Conservation (phyloP, 1,140 invertebrate genomes). For the Lepidurus packardi region DNA sequence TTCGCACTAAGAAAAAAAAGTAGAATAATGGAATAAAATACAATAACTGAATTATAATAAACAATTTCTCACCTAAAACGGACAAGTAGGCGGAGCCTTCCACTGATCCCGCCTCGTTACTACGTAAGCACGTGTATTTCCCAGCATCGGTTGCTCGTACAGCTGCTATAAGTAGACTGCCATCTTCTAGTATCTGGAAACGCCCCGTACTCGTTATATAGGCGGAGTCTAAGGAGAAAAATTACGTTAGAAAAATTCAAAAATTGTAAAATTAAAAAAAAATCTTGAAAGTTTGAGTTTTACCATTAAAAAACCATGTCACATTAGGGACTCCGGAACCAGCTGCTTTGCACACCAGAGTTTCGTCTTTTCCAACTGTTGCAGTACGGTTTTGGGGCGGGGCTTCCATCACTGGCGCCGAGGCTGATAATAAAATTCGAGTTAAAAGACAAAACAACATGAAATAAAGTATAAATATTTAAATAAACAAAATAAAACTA, state of each 20-base stretch:
- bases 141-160: constrained; percentile 74
- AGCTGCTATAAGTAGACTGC: constrained; percentile 79
- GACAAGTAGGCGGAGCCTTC: constrained; percentile 72
- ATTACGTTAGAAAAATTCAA: neutral
- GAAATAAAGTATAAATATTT: no score
- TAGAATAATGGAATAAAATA: no score
- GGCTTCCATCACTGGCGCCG: constrained; percentile 71
- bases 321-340: constrained; percentile 83
- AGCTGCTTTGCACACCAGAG: constrained; percentile 72
- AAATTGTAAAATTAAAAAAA: neutral
- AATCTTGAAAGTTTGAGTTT: no score
- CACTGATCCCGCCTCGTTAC: constrained; percentile 80
- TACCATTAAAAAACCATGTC: constrained; percentile 88
- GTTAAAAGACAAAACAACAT: neutral
- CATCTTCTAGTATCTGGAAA: constrained; percentile 74
- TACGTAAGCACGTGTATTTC: constrained; percentile 78
- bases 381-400: constrained; percentile 79
- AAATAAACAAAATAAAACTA: no score
- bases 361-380: constrained; percentile 84
- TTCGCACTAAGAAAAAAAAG: constrained; percentile 69
- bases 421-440: constrained; percentile 55
- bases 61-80: constrained; percentile 66
- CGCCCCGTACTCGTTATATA: constrained; percentile 54
- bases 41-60: no score
- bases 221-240: constrained; percentile 38